Evolutionary conservation across 2,888 invertebrate genomes (phyloP), one percentile per base, ranked within the genome.

Genomic region (Cecidostiba fungosa): DNA sequence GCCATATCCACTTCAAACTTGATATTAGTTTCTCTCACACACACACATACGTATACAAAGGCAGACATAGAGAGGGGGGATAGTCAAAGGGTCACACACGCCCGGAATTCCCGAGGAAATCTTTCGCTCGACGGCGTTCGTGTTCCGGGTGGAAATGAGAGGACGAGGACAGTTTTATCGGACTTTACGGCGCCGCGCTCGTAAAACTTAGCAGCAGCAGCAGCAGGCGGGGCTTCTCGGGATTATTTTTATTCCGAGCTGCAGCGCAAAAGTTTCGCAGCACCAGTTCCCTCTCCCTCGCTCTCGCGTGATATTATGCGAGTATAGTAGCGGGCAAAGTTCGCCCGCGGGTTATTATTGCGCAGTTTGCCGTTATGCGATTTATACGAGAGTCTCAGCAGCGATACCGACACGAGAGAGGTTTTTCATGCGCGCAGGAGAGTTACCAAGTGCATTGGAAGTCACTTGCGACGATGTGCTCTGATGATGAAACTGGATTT

Each of bases 61-160:
- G 10, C 62, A 29, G n/a, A 54, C 23, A 5, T 47, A 16, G 47
- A 23, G 8, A 32, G n/a, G n/a, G 26, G 50, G 6, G 14, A 29
- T 16, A 47, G 47, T 70, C 23, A 74, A 59, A 81, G 62, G 74
- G 81, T 73, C 43, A 81, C 29, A 29, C 32, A 36, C n/a, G 16
- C 23, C 36, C 50, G 70, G 76, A 77, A 77, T 82, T 39, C 70
- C 47, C 54, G 29, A 29, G 16, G 29, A 66, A 66, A 66, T 70
- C 70, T 70, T 70, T 29, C 59, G 19, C 59, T 16, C 43, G 26
- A 43, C 66, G 36, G 66, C 72, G 62, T 72, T 72, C 84, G 84
- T 72, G 84, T 79, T 84, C 79, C 79, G 84, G 79, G 84, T 84
- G 84, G 79, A 84, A 84, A 84, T 79, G 84, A 84, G 72, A 72